phyloP scores from a whole-genome alignment of 1,140 invertebrate species.

The Drosophila gunungcola region DNA sequence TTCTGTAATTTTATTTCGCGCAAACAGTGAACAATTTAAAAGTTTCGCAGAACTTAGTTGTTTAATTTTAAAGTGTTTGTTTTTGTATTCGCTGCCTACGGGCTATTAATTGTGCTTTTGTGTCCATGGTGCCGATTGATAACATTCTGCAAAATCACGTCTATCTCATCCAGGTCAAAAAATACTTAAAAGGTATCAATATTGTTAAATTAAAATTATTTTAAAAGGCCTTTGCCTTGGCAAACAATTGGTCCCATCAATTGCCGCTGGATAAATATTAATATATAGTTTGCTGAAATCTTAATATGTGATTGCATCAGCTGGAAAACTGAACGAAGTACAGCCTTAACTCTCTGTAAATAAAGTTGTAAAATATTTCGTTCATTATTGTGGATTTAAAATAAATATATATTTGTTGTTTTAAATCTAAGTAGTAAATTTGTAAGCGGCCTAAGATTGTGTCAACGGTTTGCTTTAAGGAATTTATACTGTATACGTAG shows the following conservation, averaged over 20 bases:
- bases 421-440: background rate
- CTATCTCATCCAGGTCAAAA: slow-evolving; percentile 22
- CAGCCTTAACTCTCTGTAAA: background rate
- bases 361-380: background rate
- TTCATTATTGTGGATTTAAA: no score
- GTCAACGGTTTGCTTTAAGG: background rate
- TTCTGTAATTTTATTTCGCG: slow-evolving; percentile 5
- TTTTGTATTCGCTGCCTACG: background rate
- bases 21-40: background rate
- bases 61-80: slow-evolving; percentile 21
- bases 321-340: slow-evolving; percentile 19
- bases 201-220: background rate
- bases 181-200: slow-evolving; percentile 37
- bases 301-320: slow-evolving; percentile 46
- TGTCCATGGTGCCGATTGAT: slow-evolving; percentile 46
- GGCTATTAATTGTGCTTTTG: slow-evolving; percentile 5
- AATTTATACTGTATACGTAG: background rate
- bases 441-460: no score
- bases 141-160: slow-evolving; percentile 28
- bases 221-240: slow-evolving; percentile 26
- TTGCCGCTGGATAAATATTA: slow-evolving; percentile 23
- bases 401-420: background rate
- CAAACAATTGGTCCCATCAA: slow-evolving; percentile 24
- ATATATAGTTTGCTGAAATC: slow-evolving; percentile 29
- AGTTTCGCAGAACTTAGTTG: background rate